Base-by-base conservation (phyloP, 2,888 invertebrate species). In the Polia nebulosa region DNA sequence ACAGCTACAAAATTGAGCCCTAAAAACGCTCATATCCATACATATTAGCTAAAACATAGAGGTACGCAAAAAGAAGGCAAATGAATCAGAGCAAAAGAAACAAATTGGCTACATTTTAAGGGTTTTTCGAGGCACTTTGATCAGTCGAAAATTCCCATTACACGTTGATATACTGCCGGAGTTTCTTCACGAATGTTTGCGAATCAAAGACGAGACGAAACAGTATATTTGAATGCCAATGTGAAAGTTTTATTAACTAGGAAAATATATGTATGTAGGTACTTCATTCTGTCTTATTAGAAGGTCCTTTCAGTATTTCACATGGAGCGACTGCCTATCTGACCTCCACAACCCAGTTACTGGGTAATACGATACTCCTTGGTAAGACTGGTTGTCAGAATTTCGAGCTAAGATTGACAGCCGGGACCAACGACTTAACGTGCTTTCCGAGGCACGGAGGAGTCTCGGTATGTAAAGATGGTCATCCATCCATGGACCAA, bases 81-180 rank as follows among this genome's bases (percentile, higher is more conserved):
- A 74, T 67, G 52, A 78, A 81, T 77, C 72, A 58, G 73, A 78
- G 80, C 67, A 81, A 74, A 76, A 58, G 72, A 72, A 84, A 87
- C 79, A 88, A 89, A 87, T 89, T 84, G 87, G 78, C 72, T 82
- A 84, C 86, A 85, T 88, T 89, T 88, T 81, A 84, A 84, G 87
- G 78, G 85, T 85, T 81, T 84, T 80, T 79, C 78, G 45, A 76
- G 72, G 80, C 83, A 85, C 87, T 87, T 88, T 88, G 88, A 88
- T 88, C 87, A 84, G 78, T 32, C 62, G 60, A 82, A 80, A 81
- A 82, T 85, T 79, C 81, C 80, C 81, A 83, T 87, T 87, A 85
- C 79, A 67, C 74, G 47, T 78, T 86, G 79, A 88, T 86, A 83
- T 84, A 87, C 81, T 74, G 79, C 52, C 29, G 57, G 63, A 66